Conservation (phyloP, 2,113 vertebrate genomes). For the Thalassarche chlororhynchos region DNA sequence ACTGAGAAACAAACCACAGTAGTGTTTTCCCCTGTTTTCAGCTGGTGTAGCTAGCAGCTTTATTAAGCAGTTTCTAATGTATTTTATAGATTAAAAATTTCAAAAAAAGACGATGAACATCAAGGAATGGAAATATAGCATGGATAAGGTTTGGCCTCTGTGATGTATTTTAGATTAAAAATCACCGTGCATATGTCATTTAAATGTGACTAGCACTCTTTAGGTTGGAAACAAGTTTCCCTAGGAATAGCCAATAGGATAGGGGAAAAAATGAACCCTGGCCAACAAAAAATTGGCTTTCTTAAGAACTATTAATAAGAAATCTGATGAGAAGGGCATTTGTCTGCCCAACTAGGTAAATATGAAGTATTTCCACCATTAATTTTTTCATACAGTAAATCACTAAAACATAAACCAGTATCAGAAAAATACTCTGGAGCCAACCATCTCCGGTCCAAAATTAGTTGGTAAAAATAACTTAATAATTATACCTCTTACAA, state of each 20-base stretch:
- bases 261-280: background rate
- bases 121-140: constrained; percentile 17
- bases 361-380: constrained; percentile 20
- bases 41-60: background rate
- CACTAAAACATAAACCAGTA: background rate
- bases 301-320: constrained; percentile 24
- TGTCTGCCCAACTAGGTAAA: constrained; percentile 24
- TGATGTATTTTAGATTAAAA: constrained; percentile 19
- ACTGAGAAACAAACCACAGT: background rate
- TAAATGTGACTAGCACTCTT: background rate
- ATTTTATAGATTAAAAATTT: background rate
- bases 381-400: constrained; percentile 14
- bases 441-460: constrained; percentile 35
- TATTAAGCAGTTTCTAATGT: background rate
- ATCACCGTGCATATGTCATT: background rate
- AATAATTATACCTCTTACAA: constrained; percentile 23
- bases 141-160: background rate
- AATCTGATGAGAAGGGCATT: constrained; percentile 19
- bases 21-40: background rate
- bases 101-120: background rate
- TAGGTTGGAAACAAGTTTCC: constrained; percentile 7
- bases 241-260: background rate
- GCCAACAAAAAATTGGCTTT: background rate
- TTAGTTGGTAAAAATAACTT: constrained; percentile 33
- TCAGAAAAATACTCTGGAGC: constrained; percentile 12